Conservation (phyloP, 1,140 invertebrate species). For the Drosophila tropicalis region DNA sequence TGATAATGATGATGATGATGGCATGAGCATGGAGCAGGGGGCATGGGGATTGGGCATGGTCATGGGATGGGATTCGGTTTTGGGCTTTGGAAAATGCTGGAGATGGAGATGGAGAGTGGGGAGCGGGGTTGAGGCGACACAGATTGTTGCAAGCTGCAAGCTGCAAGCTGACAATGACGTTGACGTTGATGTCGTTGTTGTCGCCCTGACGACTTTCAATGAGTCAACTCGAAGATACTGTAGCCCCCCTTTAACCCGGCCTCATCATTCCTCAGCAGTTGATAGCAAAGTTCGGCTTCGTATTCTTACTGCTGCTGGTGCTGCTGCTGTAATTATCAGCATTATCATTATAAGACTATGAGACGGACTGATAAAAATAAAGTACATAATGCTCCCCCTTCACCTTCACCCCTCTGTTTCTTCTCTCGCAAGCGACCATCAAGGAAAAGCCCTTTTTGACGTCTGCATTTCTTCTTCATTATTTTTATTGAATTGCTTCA, state of each 20-base stretch:
- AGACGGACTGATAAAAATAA: conserved; percentile 52
- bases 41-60: background rate
- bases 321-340: conserved; percentile 43
- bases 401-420: background rate
- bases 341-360: conserved; percentile 42
- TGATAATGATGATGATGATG: conserved; percentile 29
- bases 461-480: conserved; percentile 49
- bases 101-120: conserved; percentile 1
- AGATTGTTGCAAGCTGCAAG: conserved; percentile 50
- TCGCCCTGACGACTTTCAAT: conserved; percentile 65
- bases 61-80: background rate
- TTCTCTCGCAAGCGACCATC: background rate
- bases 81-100: background rate
- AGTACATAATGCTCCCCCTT: conserved; percentile 16
- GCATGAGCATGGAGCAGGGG: background rate
- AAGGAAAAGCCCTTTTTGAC: conserved; percentile 19
- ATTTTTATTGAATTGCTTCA: conserved; percentile 70
- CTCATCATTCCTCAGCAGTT: background rate
- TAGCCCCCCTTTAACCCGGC: background rate
- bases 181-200: conserved; percentile 69
- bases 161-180: conserved; percentile 62
- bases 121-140: conserved; percentile 14
- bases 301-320: background rate
- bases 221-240: conserved; percentile 51
- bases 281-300: conserved; percentile 3